Conservation (phyloP, 2,888 invertebrate species). For the Parnassius mnemosyne region DNA sequence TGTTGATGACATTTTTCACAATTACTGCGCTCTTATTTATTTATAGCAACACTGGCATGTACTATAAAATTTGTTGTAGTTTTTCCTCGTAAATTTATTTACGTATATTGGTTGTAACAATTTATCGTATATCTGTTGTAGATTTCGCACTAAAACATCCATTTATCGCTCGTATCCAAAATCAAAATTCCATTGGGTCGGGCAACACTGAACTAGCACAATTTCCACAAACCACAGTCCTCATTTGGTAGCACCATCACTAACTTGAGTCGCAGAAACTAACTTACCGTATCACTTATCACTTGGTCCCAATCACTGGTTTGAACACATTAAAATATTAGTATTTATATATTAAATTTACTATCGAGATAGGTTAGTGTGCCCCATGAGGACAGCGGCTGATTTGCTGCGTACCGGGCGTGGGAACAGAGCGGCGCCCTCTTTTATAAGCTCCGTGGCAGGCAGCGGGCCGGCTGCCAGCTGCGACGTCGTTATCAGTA, state of each 20-base stretch:
- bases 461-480: conserved; percentile 67
- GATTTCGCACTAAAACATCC: conserved; percentile 43
- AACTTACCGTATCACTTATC: conserved; percentile 79
- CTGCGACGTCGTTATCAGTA: conserved; percentile 42
- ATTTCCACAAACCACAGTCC: conserved; percentile 68
- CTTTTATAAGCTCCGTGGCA: conserved; percentile 77
- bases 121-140: conserved; percentile 37
- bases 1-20: conserved; percentile 11
- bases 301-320: conserved; percentile 75
- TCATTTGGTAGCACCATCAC: conserved; percentile 56
- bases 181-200: conserved; percentile 40
- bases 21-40: conserved; percentile 37
- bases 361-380: conserved; percentile 74
- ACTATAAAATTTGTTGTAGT: conserved; percentile 33
- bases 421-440: conserved; percentile 63
- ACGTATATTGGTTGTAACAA: conserved; percentile 26
- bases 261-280: conserved; percentile 38
- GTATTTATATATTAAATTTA: conserved; percentile 52
- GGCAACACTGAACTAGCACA: conserved; percentile 69
- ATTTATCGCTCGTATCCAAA: conserved; percentile 49
- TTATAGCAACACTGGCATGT: conserved; percentile 63
- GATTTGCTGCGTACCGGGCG: conserved; percentile 74
- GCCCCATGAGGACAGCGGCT: conserved; percentile 76
- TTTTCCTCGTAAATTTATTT: conserved; percentile 28
- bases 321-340: conserved; percentile 45